These are phyloP conservation scores for Poeciliopsis retropinna DNA, from an alignment of 2,113 vertebrate genomes.

Conservation along the genomic window DNA sequence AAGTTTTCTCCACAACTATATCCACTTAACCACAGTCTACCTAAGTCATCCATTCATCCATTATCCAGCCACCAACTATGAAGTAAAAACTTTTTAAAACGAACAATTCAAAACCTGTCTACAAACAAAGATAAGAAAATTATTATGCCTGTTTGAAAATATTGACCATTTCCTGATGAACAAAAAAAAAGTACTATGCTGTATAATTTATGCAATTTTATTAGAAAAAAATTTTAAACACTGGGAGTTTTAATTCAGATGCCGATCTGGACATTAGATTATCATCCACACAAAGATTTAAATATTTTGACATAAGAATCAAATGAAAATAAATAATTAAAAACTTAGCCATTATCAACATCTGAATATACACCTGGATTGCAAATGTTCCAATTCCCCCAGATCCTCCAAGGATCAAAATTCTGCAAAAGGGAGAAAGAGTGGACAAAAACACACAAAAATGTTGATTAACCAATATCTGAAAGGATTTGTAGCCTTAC, in stretches of 20 bases:
- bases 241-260: background rate
- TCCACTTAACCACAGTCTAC: background rate
- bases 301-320: too few relatives aligned
- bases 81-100: background rate
- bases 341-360: too few relatives aligned
- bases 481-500: too few relatives aligned
- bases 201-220: too few relatives aligned
- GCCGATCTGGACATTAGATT: too few relatives aligned
- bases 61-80: too few relatives aligned
- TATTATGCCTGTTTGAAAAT: too few relatives aligned
- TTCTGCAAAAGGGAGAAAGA: slow-evolving; percentile 73
- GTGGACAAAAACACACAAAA: background rate
- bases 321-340: too few relatives aligned
- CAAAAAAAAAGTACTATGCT: background rate
- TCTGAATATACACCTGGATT: slow-evolving; percentile 85
- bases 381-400: slow-evolving; percentile 96
- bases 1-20: background rate
- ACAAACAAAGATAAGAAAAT: too few relatives aligned
- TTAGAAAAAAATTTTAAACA: background rate
- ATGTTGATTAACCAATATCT: background rate
- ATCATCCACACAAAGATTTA: too few relatives aligned
- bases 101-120: too few relatives aligned
- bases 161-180: background rate
- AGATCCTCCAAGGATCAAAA: slow-evolving; percentile 92
- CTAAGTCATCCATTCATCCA: background rate